Evolutionary conservation across 2,113 vertebrate species (phyloP).

Genomic region (Amazona guildingii): DNA sequence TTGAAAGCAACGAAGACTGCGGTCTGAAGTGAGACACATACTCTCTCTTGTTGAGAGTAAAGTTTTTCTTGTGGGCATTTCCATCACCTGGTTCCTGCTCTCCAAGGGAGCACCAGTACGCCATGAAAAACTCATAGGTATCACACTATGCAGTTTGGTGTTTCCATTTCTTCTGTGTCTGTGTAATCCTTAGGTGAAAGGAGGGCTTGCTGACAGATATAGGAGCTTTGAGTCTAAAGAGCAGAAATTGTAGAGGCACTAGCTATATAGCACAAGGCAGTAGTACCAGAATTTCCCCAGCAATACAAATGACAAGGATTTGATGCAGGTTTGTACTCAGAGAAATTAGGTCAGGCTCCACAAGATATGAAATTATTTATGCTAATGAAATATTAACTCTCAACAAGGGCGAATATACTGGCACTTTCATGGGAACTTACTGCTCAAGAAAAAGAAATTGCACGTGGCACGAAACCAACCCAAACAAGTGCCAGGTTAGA

Average conservation of each 20-base stretch:
- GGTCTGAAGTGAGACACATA: background rate
- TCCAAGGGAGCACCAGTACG: background rate
- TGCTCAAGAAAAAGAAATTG: background rate
- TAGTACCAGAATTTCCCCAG: background rate
- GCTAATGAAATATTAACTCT: background rate
- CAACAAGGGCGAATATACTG: background rate
- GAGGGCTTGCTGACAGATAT: background rate
- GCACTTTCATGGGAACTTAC: slow-evolving; percentile 21
- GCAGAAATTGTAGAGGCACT: background rate
- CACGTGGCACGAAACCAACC: slow-evolving; percentile 11
- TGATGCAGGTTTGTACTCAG: background rate
- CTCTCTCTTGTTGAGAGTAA: background rate
- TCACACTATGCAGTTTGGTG: background rate
- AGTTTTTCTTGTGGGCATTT: background rate
- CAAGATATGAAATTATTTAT: background rate
- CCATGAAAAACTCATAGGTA: background rate
- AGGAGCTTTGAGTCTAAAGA: background rate
- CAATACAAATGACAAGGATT: background rate
- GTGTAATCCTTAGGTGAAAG: background rate
- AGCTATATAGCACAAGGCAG: background rate
- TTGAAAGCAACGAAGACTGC: background rate
- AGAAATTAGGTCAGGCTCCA: background rate
- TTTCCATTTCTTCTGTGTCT: background rate
- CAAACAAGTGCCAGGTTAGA: slow-evolving; percentile 4
- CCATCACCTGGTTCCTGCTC: background rate